Conservation (phyloP, 2,888 invertebrate genomes). For the Bellardia pandia region DNA sequence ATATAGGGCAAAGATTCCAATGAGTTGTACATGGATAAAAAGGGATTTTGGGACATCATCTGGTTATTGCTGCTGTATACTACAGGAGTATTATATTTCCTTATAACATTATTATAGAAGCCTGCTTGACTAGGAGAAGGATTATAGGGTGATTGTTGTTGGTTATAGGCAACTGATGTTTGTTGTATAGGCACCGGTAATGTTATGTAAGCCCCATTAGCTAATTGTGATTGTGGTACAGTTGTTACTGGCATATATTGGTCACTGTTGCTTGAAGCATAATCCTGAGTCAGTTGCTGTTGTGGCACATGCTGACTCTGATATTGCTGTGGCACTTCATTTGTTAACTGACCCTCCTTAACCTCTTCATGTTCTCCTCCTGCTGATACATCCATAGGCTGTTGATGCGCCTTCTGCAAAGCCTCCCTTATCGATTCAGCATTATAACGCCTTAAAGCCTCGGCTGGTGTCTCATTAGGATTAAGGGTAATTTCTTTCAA, state of each 20-base stretch:
- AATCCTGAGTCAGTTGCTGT: conserved; percentile 11
- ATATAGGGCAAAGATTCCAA: conserved; percentile 38
- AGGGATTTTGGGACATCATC: conserved; percentile 47
- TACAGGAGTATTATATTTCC: conserved; percentile 35
- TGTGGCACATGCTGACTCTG: neutral
- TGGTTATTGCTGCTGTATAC: conserved; percentile 7
- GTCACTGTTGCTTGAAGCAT: conserved; percentile 10
- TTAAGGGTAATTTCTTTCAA: conserved; percentile 81
- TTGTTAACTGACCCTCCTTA: neutral
- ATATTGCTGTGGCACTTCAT: conserved; percentile 43
- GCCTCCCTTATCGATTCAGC: conserved; percentile 81
- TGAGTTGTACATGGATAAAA: conserved; percentile 33
- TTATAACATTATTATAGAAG: conserved; percentile 25
- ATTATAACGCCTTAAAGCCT: conserved; percentile 82
- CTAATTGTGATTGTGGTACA: neutral
- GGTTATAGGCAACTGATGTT: conserved; percentile 1
- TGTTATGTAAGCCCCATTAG: neutral
- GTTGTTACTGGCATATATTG: neutral
- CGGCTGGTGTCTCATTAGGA: conserved; percentile 81
- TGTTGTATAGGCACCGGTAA: conserved; percentile 2
- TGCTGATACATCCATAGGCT: conserved; percentile 78
- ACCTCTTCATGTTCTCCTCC: conserved; percentile 48
- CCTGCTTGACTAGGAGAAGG: neutral
- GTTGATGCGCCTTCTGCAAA: conserved; percentile 77
- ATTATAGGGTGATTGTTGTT: neutral